Percentiles rank a stretch among this genome's conserved stretches.
phyloP scores from a whole-genome alignment of 1,140 invertebrate genomes.

The Ylistrum balloti region DNA sequence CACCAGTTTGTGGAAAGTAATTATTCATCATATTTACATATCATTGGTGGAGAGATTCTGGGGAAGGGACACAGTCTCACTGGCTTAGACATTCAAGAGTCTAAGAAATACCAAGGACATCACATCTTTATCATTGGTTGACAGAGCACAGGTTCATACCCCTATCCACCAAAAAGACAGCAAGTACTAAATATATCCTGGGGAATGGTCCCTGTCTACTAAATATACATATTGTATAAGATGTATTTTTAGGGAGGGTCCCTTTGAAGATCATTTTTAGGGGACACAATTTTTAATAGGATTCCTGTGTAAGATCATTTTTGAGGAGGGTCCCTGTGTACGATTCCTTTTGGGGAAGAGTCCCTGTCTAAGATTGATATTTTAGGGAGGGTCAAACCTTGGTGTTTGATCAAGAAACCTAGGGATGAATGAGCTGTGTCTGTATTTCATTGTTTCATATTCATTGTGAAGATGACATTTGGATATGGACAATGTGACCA shows the following conservation, averaged over 20 bases:
- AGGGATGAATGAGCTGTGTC: background rate
- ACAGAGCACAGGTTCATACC: background rate
- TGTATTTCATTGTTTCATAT: background rate
- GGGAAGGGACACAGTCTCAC: background rate
- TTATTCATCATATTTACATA: constrained; percentile 14
- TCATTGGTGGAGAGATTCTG: background rate
- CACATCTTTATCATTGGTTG: too few relatives aligned
- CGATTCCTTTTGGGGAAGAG: background rate
- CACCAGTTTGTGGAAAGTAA: background rate
- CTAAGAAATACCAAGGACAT: too few relatives aligned
- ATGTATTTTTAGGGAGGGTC: too few relatives aligned
- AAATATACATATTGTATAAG: too few relatives aligned
- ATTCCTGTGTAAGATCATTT: background rate
- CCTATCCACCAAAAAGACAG: too few relatives aligned
- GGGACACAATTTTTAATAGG: background rate
- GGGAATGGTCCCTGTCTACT: background rate
- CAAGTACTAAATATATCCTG: too few relatives aligned
- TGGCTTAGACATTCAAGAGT: background rate
- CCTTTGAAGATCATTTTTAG: background rate
- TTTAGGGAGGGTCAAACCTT: background rate
- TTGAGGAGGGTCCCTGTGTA: background rate
- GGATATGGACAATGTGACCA: background rate
- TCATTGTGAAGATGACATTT: background rate
- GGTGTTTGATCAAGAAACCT: too few relatives aligned
- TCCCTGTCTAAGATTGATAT: background rate